These are phyloP conservation scores for Potamarius usumacintae DNA, from an alignment of 2,113 vertebrate genomes.

Conservation along the genomic window DNA sequence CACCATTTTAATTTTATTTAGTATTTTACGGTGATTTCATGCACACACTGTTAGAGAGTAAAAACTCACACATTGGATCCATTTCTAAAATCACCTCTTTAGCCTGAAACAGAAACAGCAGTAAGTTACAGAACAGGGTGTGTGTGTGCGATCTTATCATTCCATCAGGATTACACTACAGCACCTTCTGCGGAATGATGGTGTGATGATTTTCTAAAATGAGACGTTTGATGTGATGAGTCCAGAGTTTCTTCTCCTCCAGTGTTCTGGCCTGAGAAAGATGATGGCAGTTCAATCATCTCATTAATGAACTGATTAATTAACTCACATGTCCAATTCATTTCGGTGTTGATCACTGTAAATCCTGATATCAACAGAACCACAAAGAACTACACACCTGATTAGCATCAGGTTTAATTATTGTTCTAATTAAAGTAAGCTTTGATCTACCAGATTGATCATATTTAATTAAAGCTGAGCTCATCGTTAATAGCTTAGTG, in stretches of 20 bases:
- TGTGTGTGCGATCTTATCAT: not conserved
- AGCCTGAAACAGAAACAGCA: conserved; percentile 73
- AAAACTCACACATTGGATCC: conserved; percentile 84
- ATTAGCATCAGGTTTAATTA: not conserved
- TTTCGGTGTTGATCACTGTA: not conserved
- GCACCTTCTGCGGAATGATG: conserved; percentile 89
- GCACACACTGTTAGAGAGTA: not conserved
- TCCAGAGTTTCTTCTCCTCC: conserved; percentile 89
- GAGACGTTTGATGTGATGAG: conserved; percentile 90
- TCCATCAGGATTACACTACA: not conserved
- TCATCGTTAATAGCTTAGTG: not conserved
- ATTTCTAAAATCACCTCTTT: conserved; percentile 93
- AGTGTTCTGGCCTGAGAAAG: conserved; percentile 77
- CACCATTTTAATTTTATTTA: not conserved
- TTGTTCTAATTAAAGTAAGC: not conserved
- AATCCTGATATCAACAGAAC: not conserved
- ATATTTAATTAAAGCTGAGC: not conserved
- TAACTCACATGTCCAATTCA: not conserved
- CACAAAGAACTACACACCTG: not conserved
- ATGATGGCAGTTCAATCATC: not conserved
- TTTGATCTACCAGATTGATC: not conserved
- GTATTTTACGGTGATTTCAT: not conserved
- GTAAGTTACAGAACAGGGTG: not conserved
- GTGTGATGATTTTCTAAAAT: conserved; percentile 92
- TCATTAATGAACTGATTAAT: not conserved